Conservation (phyloP, 2,113 vertebrate species). For the Aplodontia rufa region DNA sequence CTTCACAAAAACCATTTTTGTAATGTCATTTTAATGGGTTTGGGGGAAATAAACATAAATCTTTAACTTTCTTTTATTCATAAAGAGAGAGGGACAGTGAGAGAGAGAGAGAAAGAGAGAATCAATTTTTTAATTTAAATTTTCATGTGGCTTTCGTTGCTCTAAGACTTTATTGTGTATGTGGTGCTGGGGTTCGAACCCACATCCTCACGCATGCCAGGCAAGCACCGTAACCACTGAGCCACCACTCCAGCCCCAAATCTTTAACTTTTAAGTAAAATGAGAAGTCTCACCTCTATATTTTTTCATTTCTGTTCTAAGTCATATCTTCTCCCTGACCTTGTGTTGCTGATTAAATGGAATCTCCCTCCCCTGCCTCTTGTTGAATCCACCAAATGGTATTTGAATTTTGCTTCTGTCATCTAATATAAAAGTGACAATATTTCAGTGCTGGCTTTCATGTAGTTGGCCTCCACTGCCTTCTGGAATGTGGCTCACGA, state of each 20-base stretch:
- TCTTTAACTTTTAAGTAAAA: slow-evolving; percentile 29
- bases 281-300: background rate
- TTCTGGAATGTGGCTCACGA: background rate
- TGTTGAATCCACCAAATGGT: background rate
- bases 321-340: background rate
- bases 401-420: background rate
- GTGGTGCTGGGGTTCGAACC: too few species aligned
- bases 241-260: too few species aligned
- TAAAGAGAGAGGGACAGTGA: too few species aligned
- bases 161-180: too few species aligned
- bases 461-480: background rate
- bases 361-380: background rate
- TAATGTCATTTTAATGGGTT: background rate
- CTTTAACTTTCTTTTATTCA: too few species aligned
- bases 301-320: background rate
- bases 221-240: too few species aligned
- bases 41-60: background rate
- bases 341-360: background rate
- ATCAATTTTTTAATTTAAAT: too few species aligned
- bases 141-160: too few species aligned
- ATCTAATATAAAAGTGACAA: background rate
- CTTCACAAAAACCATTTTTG: background rate
- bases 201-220: too few species aligned
- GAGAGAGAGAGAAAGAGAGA: too few species aligned
- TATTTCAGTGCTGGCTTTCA: background rate